Base-by-base conservation (phyloP, 2,113 vertebrate genomes). In the Gallinago jamesoni region DNA sequence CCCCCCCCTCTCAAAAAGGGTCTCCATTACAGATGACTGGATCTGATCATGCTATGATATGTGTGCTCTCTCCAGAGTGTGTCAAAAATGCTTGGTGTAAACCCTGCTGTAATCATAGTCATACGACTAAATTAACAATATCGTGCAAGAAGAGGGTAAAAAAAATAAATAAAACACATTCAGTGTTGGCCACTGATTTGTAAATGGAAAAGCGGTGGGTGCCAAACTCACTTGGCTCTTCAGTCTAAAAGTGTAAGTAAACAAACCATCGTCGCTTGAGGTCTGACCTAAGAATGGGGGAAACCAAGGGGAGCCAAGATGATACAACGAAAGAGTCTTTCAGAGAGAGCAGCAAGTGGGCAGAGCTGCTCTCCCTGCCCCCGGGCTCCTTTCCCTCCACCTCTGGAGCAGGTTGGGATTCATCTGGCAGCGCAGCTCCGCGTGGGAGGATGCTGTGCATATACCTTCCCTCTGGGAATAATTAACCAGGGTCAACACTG, bases 401-500 rank as follows among this genome's bases (percentile, higher is more conserved):
- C 81, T 64, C 33, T 69, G 67, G 55, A 93, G n/a, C 70, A 85
- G 85, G 57, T 7, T 69, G 39, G 35, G 70, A 56, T 96, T 64
- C 59, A 79, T 64, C 33, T 83, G 53, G 48, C 82, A 76, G 19
- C 2, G 0, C 17, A 73, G 41, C 6, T 83, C 70, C 2, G 0
- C 33, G 84, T 85, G 72, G 55, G 87, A 93, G 52, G 76, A 77
- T 62, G 41, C 52, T 68, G 63, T 24, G 35, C 19, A 0, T 15
- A 20, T 30, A 66, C 1, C 0, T 73, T 91, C 15, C 67, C 76
- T 72, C 78, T 63, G 70, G 72, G 63, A 95, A 89, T 89, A 74
- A 88, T 93, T 84, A 92, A 73, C 52, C 79, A 84, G 55, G 41
- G 66, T 89, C 70, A 90, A 9, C 22, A 35, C 25, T 77, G 31